These are phyloP conservation scores for Acronicta alni DNA, from an alignment of 2,888 invertebrate species.

Conservation along the genomic window DNA sequence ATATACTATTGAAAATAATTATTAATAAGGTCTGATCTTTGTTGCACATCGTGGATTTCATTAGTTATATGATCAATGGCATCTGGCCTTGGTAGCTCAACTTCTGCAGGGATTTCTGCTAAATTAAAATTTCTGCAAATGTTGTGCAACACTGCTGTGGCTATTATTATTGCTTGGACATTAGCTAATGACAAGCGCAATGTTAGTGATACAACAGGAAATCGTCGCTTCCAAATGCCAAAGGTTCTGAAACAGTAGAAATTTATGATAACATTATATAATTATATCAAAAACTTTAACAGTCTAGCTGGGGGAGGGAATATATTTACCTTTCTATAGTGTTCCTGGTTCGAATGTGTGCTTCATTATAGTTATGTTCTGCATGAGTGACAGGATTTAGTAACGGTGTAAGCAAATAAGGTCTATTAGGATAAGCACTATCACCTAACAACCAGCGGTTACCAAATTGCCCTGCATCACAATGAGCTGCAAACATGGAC, in stretches of 20 bases:
- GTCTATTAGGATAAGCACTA: conserved; percentile 9
- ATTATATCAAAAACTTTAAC: too few relatives aligned
- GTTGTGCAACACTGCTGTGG: neutral
- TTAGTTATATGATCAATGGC: too few relatives aligned
- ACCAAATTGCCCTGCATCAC: conserved; percentile 6
- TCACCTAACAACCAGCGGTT: conserved; percentile 6
- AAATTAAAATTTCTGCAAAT: neutral
- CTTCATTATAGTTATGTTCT: neutral
- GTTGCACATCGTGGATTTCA: too few relatives aligned
- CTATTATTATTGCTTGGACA: neutral
- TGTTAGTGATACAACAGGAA: neutral
- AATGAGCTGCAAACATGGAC: neutral
- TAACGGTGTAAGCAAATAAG: conserved; percentile 2
- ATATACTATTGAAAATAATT: too few relatives aligned
- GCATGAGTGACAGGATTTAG: neutral
- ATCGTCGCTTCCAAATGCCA: neutral
- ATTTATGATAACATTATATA: too few relatives aligned
- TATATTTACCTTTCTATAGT: neutral
- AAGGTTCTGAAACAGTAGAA: neutral
- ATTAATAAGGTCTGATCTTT: too few relatives aligned
- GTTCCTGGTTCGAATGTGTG: neutral
- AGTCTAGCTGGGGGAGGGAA: too few relatives aligned
- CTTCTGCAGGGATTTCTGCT: neutral
- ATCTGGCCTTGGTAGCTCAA: neutral
- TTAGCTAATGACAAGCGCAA: neutral